phyloP scores from a whole-genome alignment of 2,797 vertebrate genomes.

The Coreius guichenoti region DNA sequence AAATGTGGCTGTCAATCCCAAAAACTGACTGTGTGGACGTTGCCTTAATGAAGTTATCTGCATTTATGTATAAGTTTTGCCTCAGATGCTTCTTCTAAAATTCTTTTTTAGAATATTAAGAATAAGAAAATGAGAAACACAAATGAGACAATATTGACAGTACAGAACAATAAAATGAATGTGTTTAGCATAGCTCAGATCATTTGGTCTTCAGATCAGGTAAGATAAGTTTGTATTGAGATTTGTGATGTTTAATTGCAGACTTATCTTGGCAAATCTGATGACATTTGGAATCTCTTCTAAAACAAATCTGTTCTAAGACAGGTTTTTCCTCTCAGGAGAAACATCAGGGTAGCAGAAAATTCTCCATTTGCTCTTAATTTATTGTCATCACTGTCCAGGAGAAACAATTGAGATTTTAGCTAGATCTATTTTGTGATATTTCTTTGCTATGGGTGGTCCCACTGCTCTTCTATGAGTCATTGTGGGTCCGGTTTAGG shows the following conservation, averaged over 20 bases:
- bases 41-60: too few species aligned
- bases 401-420: background rate
- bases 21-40: too few species aligned
- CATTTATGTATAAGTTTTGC: too few species aligned
- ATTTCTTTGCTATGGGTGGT: background rate
- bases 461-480: background rate
- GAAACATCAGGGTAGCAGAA: background rate
- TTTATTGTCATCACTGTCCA: background rate
- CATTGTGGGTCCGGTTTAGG: background rate
- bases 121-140: background rate
- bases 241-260: background rate
- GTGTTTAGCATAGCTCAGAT: background rate
- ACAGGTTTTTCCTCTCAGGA: background rate
- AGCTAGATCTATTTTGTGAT: background rate
- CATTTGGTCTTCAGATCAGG: background rate
- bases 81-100: too few species aligned
- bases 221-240: background rate
- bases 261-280: background rate
- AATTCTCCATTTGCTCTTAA: background rate
- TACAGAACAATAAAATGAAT: background rate
- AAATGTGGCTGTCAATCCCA: too few species aligned
- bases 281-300: background rate
- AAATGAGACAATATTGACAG: background rate
- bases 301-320: background rate
- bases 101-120: too few species aligned